Evolutionary conservation across 2,113 vertebrate species (phyloP), one percentile per base, ranked within the genome.

Genomic region (Elachura formosa): DNA sequence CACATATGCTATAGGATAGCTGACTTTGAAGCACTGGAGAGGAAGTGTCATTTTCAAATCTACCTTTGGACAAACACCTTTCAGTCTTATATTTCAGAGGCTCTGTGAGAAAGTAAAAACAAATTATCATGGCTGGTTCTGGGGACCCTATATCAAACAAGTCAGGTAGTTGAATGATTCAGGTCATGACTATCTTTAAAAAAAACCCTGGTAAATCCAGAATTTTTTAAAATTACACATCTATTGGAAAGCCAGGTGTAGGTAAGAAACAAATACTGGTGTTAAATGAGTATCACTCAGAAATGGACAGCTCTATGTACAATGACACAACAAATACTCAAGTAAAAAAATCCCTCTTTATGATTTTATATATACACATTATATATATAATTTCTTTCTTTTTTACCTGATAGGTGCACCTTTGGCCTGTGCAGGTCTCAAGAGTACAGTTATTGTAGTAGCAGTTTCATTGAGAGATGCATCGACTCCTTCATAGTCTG

Each of bases 391-490:
- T 20, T 19, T 40, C 12, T 5, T 23, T 3, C 45, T 23, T 21
- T 72, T 96, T 97, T 98, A 99, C 99, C 99, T 99, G 97, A 99
- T 99, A 29, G 99, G 99, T 84, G 99, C 99, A 90, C 99, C 99
- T 97, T 99, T 99, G 71, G 99, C 99, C 93, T 99, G 99, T 11
- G 99, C 99, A 6, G 99, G 99, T 98, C 99, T 99, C 84, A 99
- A 96, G 76, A 99, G 97, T 6, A 99, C 99, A 33, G 99, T 99
- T 96, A 99, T 99, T 34, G 99, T 99, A 79, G 99, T 99, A 52
- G 99, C 99, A 4, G 99, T 99, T 98, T 99, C 99, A 94, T 99
- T 99, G 92, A 99, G 98, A 91, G 98, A 99, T 2, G 99, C 99
- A 95, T 99, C 99, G 0, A 98, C 95, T 23, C 99, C 99, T 94